Evolutionary conservation across 2,888 invertebrate species (phyloP), one percentile per base, ranked within the genome.

Genomic region (Microplitis manilae): DNA sequence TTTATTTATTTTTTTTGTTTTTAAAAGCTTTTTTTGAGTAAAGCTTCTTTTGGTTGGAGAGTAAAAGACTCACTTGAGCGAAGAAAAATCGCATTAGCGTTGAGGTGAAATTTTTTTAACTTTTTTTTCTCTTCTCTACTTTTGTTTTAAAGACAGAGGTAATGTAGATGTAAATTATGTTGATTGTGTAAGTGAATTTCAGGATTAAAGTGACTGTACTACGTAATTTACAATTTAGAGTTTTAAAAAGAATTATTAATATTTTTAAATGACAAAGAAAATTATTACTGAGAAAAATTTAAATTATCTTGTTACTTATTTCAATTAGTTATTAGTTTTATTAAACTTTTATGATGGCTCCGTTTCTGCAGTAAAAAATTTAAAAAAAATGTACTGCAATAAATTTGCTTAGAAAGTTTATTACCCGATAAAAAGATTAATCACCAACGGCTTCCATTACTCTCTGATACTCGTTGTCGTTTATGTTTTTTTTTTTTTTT

Each of bases 341-440:
- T 30, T 30, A 30, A 30, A 30, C 30, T 30, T 30, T 30, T 30
- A 4, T 30, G 30, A 30, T 0, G 30, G 30, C 30, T 30, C 30
- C 30, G 30, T 30, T 30, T 30, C 30, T 30, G 30, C 30, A 30
- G 30, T 30, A 50, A 50, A 50, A 13, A 13, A 13, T 50, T 13
- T 4, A 2, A 2, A 13, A 68, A 38, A 68, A 30, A 65, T 30
- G 4, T 30, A 0, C 30, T 30, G 60, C 68, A 67, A 68, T 79
- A 78, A 79, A 80, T 80, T 79, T 73, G 38, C 62, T 77, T 17
- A 50, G 73, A 64, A 70, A 72, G 69, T 80, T 80, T 81, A 81
- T 81, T 79, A 77, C 60, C 72, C 76, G 68, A 59, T 76, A 71
- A 70, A 68, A 59, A 76, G 67, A 76, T 68, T 71, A 76, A 70